Conservation (phyloP, 2,797 vertebrate genomes). For the Sebastolobus altivelis region DNA sequence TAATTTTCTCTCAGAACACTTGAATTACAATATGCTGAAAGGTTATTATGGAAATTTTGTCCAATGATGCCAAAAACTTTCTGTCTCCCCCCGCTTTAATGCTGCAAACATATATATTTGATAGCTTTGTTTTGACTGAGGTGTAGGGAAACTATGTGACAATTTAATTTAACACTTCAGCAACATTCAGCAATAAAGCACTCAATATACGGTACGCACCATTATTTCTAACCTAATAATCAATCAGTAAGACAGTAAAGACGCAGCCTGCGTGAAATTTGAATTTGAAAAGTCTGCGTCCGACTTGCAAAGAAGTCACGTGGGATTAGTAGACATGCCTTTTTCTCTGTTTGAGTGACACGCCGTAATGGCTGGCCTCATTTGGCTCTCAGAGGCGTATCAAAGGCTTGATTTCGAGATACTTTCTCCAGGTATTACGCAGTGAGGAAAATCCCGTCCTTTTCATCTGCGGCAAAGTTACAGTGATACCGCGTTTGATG, state of each 20-base stretch:
- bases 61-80: not conserved
- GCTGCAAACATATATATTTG: constrained; percentile 1
- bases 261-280: not conserved
- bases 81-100: not conserved
- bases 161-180: constrained; percentile 13
- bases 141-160: not conserved
- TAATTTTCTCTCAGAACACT: not conserved
- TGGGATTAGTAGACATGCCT: not conserved
- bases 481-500: constrained; percentile 68
- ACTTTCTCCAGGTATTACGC: constrained; percentile 61
- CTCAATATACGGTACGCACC: not conserved
- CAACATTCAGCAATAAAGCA: not conserved
- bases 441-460: constrained; percentile 55
- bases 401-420: constrained; percentile 58
- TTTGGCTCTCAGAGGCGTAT: constrained; percentile 38
- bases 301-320: constrained; percentile 18
- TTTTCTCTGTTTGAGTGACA: constrained; percentile 22
- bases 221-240: not conserved
- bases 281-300: not conserved
- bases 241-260: not conserved
- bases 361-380: constrained; percentile 9
- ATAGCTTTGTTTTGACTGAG: constrained; percentile 5
- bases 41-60: not conserved
- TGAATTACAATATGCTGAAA: not conserved
- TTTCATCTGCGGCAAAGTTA: constrained; percentile 66